Evolutionary conservation across 2,797 vertebrate species (phyloP).

Genomic region (Tachyglossus aculeatus): DNA sequence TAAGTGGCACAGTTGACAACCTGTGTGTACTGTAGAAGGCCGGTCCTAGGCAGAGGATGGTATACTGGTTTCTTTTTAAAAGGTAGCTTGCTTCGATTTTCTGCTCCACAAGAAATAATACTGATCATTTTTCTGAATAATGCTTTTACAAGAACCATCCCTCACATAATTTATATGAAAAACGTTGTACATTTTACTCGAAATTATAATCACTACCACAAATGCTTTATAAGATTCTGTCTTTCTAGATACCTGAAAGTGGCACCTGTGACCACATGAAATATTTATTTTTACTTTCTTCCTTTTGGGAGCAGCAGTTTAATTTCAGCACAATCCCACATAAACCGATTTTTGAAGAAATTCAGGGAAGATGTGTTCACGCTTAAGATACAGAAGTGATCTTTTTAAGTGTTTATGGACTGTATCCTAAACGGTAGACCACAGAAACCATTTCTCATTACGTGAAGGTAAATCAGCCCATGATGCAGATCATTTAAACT

Average conservation of each 20-base stretch:
- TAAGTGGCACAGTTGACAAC: constrained; percentile 78
- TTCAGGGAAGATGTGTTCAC: constrained; percentile 73
- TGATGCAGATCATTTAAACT: constrained; percentile 53
- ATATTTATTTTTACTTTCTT: constrained; percentile 69
- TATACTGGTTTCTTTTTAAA: constrained; percentile 63
- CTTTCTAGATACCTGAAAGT: constrained; percentile 69
- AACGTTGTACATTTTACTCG: constrained; percentile 70
- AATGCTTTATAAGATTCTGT: constrained; percentile 73
- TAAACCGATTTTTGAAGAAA: constrained; percentile 55
- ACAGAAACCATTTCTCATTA: constrained; percentile 57
- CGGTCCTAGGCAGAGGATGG: constrained; percentile 76
- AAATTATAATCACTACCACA: constrained; percentile 64
- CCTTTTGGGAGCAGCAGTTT: constrained; percentile 64
- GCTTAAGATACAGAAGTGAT: constrained; percentile 67
- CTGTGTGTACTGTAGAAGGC: constrained; percentile 79
- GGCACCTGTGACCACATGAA: constrained; percentile 65
- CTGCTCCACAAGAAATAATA: constrained; percentile 62
- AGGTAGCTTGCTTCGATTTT: constrained; percentile 62
- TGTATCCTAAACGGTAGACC: constrained; percentile 67
- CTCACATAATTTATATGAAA: constrained; percentile 67
- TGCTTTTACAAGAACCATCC: constrained; percentile 58
- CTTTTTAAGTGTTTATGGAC: constrained; percentile 66
- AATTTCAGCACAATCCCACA: constrained; percentile 68
- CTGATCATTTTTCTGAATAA: constrained; percentile 51
- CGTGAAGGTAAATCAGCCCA: constrained; percentile 67